phyloP scores from a whole-genome alignment of 2,113 vertebrate genomes.

The Xiphophorus maculatus region DNA sequence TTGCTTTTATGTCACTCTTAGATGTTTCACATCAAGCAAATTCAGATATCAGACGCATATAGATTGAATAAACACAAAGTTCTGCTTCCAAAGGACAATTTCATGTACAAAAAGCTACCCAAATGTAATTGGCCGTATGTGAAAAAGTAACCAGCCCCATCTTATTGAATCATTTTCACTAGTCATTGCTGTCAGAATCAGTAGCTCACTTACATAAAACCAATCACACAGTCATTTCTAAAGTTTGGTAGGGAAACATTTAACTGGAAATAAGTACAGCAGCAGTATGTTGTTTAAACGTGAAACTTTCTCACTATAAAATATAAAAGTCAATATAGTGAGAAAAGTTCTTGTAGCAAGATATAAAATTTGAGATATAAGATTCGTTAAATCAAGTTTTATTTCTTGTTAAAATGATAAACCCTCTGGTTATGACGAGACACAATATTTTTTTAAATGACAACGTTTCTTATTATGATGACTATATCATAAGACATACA shows the following conservation, averaged over 20 bases:
- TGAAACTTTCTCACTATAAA: too few species aligned
- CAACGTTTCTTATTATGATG: too few species aligned
- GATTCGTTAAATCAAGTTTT: too few species aligned
- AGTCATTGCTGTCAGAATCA: not conserved
- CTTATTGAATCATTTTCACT: not conserved
- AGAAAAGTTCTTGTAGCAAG: too few species aligned
- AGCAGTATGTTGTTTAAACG: not conserved
- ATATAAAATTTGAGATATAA: too few species aligned
- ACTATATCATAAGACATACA: too few species aligned
- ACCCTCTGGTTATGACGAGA: too few species aligned
- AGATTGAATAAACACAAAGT: not conserved
- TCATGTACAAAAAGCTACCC: not conserved
- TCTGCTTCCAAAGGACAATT: not conserved
- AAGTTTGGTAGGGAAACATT: not conserved
- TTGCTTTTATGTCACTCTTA: not conserved
- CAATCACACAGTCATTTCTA: not conserved
- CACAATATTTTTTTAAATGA: too few species aligned
- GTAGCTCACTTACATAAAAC: not conserved
- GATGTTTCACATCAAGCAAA: not conserved
- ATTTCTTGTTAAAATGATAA: too few species aligned
- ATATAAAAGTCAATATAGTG: too few species aligned
- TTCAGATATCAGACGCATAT: not conserved
- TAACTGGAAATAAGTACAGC: too few species aligned
- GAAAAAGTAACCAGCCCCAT: not conserved
- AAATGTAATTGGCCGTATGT: not conserved